Percentiles rank a stretch among this genome's conserved stretches.
These are phyloP conservation scores for Acrocephalus kingi DNA, from an alignment of 2,113 vertebrate genomes.

Conservation along the genomic window DNA sequence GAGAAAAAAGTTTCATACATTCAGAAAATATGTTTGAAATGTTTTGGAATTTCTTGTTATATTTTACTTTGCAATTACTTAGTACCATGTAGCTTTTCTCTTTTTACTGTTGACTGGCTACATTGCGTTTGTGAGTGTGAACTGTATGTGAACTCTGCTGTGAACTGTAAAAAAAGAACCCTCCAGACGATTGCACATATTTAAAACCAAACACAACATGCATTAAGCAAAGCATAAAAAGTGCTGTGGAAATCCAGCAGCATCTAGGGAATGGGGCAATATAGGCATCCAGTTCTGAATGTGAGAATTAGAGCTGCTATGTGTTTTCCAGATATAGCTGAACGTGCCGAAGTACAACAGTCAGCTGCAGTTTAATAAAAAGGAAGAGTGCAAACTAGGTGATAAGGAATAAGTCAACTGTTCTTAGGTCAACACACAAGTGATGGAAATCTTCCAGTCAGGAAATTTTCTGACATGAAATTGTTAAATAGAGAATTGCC, in stretches of 20 bases:
- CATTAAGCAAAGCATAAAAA: slow-evolving; percentile 16
- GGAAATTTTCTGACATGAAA: not conserved
- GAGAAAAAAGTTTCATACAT: not conserved
- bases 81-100: not conserved
- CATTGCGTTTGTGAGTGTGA: not conserved
- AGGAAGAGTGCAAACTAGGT: not conserved
- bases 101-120: not conserved
- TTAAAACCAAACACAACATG: not conserved
- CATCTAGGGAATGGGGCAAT: not conserved
- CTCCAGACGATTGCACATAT: not conserved
- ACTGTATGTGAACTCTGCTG: not conserved
- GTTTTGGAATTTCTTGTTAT: not conserved
- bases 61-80: not conserved
- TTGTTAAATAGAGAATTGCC: not conserved
- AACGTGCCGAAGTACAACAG: not conserved
- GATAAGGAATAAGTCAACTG: not conserved
- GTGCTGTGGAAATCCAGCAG: not conserved
- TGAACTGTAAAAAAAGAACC: not conserved
- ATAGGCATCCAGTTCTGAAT: not conserved
- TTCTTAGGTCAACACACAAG: not conserved
- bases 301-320: not conserved
- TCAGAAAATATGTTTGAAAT: not conserved
- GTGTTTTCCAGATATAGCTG: not conserved
- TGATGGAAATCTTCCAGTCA: not conserved
- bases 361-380: not conserved